Evolutionary conservation across 2,888 invertebrate species (phyloP).

Genomic region (Philereme transversata): DNA sequence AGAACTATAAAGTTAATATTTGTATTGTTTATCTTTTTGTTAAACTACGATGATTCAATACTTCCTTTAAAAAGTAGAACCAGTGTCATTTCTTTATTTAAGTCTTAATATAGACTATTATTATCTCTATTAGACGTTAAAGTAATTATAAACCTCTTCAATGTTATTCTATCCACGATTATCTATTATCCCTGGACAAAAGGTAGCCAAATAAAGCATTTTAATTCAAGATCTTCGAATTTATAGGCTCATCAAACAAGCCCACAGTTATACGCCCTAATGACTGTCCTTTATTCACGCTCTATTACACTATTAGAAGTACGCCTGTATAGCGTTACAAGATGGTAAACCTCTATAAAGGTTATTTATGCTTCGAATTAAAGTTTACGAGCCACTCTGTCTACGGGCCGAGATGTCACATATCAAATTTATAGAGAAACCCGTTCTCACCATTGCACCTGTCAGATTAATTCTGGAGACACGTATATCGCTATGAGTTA

Average conservation of each 20-base stretch:
- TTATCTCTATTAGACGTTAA: no score
- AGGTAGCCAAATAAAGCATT: slow-evolving; percentile 23
- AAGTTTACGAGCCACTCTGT: slow-evolving; percentile 71
- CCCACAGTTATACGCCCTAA: slow-evolving; percentile 55
- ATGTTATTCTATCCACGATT: neutral
- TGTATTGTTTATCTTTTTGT: slow-evolving; percentile 42
- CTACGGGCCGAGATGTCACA: slow-evolving; percentile 66
- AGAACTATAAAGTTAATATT: slow-evolving; percentile 45
- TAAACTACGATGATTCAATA: slow-evolving; percentile 28
- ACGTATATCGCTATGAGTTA: slow-evolving; percentile 51
- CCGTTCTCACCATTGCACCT: slow-evolving; percentile 66
- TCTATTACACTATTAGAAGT: slow-evolving; percentile 56
- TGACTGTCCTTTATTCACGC: slow-evolving; percentile 65
- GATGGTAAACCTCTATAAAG: slow-evolving; percentile 64
- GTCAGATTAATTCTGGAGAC: slow-evolving; percentile 68
- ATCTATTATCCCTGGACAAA: slow-evolving; percentile 18
- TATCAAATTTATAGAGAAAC: slow-evolving; percentile 68
- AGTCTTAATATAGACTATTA: neutral
- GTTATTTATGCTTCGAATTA: slow-evolving; percentile 75
- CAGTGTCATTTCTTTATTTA: neutral
- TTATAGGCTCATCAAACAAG: slow-evolving; percentile 44
- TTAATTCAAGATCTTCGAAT: slow-evolving; percentile 27
- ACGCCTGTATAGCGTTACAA: slow-evolving; percentile 61
- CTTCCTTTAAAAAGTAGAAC: neutral
- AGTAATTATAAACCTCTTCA: no score